These are phyloP conservation scores for Dendroctonus valens DNA, from an alignment of 1,140 invertebrate genomes.

Conservation along the genomic window DNA sequence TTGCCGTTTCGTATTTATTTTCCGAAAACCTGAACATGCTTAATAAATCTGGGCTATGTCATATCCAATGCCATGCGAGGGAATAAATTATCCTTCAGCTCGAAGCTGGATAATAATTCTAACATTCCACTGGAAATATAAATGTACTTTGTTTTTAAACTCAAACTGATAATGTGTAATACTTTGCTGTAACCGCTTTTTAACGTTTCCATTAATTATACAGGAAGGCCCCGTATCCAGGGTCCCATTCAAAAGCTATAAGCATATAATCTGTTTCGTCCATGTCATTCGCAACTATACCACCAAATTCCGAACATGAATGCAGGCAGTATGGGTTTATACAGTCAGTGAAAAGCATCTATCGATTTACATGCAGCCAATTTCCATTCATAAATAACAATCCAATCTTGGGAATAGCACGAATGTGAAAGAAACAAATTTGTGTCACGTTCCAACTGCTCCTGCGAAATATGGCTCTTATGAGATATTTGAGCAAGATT, in stretches of 20 bases:
- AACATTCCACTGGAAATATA: no score
- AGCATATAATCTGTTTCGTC: no score
- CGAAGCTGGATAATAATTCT: neutral
- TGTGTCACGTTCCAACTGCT: constrained; percentile 23
- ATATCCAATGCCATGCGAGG: constrained; percentile 1
- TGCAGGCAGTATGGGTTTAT: neutral
- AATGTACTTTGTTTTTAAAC: no score
- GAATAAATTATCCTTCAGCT: neutral
- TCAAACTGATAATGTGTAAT: no score
- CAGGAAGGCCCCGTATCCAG: no score
- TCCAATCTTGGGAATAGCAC: constrained; percentile 19
- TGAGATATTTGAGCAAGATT: constrained; percentile 25
- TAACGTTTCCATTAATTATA: no score
- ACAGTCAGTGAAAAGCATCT: neutral
- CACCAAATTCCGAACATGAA: constrained; percentile 3
- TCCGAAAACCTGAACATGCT: constrained; percentile 17
- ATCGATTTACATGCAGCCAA: constrained; percentile 17
- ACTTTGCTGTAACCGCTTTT: no score
- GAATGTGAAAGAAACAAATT: constrained; percentile 23
- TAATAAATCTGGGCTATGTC: constrained; percentile 32
- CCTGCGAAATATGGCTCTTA: constrained; percentile 16
- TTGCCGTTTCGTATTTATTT: constrained; percentile 14
- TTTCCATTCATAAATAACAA: constrained; percentile 26
- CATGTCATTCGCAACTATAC: no score
- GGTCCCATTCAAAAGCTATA: no score